Evolutionary conservation across 2,797 vertebrate species (phyloP), one percentile per base, ranked within the genome.

Genomic region (Rhabdomys pumilio): DNA sequence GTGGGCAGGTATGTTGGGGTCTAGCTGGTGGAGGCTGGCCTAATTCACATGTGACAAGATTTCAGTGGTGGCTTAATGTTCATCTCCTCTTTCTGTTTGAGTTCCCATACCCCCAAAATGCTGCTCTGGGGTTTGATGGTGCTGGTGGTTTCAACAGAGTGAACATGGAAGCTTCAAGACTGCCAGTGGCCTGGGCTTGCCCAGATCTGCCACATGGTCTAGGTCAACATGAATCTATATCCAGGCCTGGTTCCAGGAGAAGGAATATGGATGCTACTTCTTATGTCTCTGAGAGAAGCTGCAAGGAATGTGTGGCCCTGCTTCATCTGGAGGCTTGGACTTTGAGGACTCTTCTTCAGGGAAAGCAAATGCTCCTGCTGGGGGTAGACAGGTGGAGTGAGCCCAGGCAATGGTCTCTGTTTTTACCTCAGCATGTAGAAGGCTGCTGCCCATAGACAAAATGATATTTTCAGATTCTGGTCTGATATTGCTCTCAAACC

Each of bases 391-490:
- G 24, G 41, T 6, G 41, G 29, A 44, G 10, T 44, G 53, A 94
- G 75, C 38, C 26, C 6, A 38, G 47, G 12, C 63, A 75, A 81
- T 3, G 26, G 34, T 41, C 61, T 90, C 26, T 84, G 53, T 67
- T 6, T 19, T 92, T 22, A 89, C 53, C 47, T 6, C 15, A 55
- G 38, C 34, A 20, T 47, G 59, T 77, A 63, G 22, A 5, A 34
- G 38, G 12, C 11, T 67, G 29, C 31, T 81, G 53, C 3, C 31
- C 73, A 29, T 13, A n/a, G 29, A 65, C 24, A 57, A 29, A 57
- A 55, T 6, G 47, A 69, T 67, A 89, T 73, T 72, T 80, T 55
- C 47, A 95, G 85, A 93, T 91, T 87, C 67, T 44, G 11, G 38
- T 89, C 41, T 81, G 53, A 14, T n/a, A n/a, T 26, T 12, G 47